These are phyloP conservation scores for Eulemur mongoz DNA, from an alignment of 2,797 vertebrate genomes.

Conservation along the genomic window DNA sequence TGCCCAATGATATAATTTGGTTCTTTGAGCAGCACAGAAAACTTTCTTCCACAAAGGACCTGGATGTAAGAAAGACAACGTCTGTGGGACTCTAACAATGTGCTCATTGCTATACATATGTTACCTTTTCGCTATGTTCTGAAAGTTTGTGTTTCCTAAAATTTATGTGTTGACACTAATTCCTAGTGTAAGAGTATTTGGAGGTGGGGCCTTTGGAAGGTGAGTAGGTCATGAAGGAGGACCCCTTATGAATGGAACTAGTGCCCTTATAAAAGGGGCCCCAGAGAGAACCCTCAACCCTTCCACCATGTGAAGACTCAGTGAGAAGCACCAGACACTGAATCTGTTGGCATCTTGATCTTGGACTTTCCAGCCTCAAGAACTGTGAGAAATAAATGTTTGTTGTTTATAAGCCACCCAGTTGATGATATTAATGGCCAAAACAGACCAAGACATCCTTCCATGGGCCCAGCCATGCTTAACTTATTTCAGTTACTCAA, in stretches of 20 bases:
- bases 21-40: not conserved
- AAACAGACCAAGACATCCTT: not conserved
- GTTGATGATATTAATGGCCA: not conserved
- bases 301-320: not conserved
- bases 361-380: not conserved
- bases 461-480: not conserved
- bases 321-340: not conserved
- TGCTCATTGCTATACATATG: not conserved
- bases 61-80: not conserved
- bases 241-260: not conserved
- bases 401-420: not conserved
- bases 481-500: not conserved
- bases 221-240: not conserved
- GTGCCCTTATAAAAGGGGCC: not conserved
- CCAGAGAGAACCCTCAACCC: not conserved
- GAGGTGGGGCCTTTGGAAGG: not conserved
- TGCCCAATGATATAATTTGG: not conserved
- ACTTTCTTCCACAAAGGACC: not conserved
- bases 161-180: not conserved
- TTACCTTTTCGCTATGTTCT: not conserved
- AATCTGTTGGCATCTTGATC: not conserved
- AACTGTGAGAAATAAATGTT: not conserved
- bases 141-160: not conserved
- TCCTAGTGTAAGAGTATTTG: not conserved
- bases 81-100: not conserved